Evolutionary conservation across 2,113 vertebrate species (phyloP).

Genomic region (Rhinopomastus cyanomelas): DNA sequence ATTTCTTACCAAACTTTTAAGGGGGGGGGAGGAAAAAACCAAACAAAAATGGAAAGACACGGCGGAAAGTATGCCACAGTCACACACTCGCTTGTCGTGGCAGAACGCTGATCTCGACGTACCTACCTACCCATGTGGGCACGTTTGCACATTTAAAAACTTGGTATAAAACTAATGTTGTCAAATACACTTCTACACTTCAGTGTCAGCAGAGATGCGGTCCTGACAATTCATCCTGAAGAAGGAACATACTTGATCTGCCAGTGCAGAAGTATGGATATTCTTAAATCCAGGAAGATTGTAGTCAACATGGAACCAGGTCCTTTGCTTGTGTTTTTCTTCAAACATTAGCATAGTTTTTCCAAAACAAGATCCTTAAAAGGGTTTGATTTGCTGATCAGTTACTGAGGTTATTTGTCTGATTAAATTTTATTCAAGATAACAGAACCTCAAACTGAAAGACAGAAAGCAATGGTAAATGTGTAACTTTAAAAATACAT

Average conservation of each 20-base stretch:
- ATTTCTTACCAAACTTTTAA: constrained; percentile 38
- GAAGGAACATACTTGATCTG: background rate
- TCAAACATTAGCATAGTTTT: background rate
- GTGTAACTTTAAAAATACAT: constrained; percentile 47
- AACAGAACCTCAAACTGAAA: background rate
- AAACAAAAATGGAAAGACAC: background rate
- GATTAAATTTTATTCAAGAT: constrained; percentile 30
- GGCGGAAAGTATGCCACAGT: background rate
- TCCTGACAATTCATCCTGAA: background rate
- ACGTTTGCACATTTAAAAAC: background rate
- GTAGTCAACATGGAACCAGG: accelerated
- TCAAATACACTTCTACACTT: background rate
- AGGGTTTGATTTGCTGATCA: background rate
- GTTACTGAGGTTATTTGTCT: background rate
- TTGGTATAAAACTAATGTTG: background rate
- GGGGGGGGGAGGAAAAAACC: accelerated
- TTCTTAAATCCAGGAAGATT: background rate
- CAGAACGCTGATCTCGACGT: background rate
- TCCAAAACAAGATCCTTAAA: background rate
- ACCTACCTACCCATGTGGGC: background rate
- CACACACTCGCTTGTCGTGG: background rate
- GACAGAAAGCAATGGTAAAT: constrained; percentile 45
- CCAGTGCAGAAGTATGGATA: background rate
- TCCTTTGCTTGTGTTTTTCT: background rate
- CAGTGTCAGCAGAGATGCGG: background rate